A percentile compares a stretch with the other conserved stretches of the same genome.
Conservation (phyloP, 2,888 invertebrate genomes). For the Mactromeris polynyma region DNA sequence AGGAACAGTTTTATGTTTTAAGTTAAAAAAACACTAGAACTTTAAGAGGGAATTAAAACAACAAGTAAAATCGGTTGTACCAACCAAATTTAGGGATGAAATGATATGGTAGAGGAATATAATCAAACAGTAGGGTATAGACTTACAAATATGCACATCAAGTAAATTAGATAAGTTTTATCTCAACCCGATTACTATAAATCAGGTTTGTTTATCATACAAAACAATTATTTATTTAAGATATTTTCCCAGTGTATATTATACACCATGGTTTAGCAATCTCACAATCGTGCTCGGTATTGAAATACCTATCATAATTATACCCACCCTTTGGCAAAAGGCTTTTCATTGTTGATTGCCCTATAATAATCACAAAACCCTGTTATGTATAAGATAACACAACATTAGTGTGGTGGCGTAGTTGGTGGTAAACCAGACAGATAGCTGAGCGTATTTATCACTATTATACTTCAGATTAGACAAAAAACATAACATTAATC, state of each 20-base stretch:
- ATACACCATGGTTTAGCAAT: not conserved
- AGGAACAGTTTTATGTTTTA: no score
- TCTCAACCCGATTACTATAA: not conserved
- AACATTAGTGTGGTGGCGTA: not conserved
- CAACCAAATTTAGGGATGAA: not conserved
- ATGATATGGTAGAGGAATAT: not conserved
- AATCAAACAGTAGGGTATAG: conserved; percentile 6
- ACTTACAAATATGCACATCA: not conserved
- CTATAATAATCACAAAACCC: not conserved
- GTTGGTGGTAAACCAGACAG: not conserved
- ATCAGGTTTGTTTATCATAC: not conserved
- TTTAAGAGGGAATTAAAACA: no score
- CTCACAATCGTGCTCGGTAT: not conserved
- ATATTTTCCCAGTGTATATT: not conserved
- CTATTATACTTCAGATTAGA: not conserved
- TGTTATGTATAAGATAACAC: not conserved
- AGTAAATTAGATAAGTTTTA: not conserved
- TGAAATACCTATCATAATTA: conserved; percentile 12
- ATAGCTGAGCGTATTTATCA: not conserved
- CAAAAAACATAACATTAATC: not conserved
- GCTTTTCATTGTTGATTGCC: conserved; percentile 5
- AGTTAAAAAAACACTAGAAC: no score
- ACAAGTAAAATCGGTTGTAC: no score
- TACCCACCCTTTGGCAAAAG: conserved; percentile 8
- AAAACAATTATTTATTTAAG: not conserved